These are phyloP conservation scores for Tachysurus vachellii DNA, from an alignment of 2,113 vertebrate species.

Conservation along the genomic window DNA sequence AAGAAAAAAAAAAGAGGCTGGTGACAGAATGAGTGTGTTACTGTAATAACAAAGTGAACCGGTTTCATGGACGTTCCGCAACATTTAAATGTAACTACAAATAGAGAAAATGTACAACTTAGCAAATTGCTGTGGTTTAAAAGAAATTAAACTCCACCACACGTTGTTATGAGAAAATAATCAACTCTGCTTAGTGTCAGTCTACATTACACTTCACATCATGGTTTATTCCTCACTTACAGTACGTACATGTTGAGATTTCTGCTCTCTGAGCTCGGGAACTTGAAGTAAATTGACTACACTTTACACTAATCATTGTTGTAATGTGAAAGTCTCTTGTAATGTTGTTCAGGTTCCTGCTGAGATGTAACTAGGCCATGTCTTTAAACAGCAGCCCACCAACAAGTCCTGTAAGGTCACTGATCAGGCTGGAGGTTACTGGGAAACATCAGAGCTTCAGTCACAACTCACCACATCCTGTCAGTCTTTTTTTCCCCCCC, in stretches of 20 bases:
- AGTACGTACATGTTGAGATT: not conserved
- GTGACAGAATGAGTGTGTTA: too few relatives aligned
- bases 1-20: too few relatives aligned
- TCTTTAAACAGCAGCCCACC: not conserved
- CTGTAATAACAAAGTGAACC: too few relatives aligned
- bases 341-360: not conserved
- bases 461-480: not conserved
- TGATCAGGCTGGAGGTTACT: not conserved
- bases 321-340: not conserved
- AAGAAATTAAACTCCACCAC: not conserved
- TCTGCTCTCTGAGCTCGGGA: not conserved
- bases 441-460: slow-evolving; percentile 10
- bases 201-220: not conserved
- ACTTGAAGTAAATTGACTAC: not conserved
- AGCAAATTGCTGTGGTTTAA: not conserved
- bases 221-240: not conserved
- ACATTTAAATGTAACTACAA: not conserved
- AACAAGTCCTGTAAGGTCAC: not conserved
- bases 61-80: not conserved
- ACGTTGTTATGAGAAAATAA: not conserved
- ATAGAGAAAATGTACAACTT: not conserved
- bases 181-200: not conserved
- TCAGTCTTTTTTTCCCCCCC: not conserved
- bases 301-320: not conserved
- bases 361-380: too few relatives aligned